A percentile compares a stretch with the other conserved stretches of the same genome.
These are phyloP conservation scores for Columba livia DNA, from an alignment of 2,113 vertebrate species.

Conservation along the genomic window DNA sequence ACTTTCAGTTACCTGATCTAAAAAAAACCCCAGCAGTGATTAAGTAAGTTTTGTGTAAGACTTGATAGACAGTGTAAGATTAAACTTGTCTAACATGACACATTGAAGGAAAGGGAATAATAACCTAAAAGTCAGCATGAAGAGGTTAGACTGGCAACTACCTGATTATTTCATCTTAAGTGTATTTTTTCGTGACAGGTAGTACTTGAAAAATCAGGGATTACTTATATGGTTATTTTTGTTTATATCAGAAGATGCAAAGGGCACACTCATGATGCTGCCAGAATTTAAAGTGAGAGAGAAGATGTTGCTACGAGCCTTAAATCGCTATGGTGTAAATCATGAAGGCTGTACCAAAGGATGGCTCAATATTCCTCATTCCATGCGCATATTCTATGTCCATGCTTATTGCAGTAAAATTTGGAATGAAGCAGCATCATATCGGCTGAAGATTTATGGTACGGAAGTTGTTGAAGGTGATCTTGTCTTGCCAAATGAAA, in stretches of 20 bases:
- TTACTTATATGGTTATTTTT: slow-evolving; percentile 17
- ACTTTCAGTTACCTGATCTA: background rate
- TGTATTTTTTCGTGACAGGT: background rate
- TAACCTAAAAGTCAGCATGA: background rate
- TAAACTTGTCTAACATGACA: background rate
- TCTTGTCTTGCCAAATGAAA: slow-evolving; percentile 77
- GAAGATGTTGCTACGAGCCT: slow-evolving; percentile 85
- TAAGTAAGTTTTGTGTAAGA: background rate
- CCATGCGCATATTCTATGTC: slow-evolving; percentile 89
- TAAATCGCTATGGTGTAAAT: slow-evolving; percentile 87
- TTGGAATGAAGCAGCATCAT: slow-evolving; percentile 89
- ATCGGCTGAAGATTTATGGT: slow-evolving; percentile 82
- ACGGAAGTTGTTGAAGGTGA: slow-evolving; percentile 83
- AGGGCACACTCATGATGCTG: slow-evolving; percentile 85
- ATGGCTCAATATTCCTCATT: slow-evolving; percentile 92
- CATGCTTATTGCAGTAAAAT: slow-evolving; percentile 94
- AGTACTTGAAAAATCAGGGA: background rate
- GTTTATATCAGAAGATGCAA: slow-evolving; percentile 83
- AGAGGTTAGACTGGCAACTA: background rate
- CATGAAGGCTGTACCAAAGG: slow-evolving; percentile 83
- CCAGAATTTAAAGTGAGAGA: slow-evolving; percentile 89
- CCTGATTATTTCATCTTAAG: background rate
- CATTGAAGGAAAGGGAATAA: background rate
- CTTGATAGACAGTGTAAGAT: background rate
- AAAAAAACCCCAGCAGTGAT: background rate